Evolutionary conservation across 2,888 invertebrate species (phyloP).

Genomic region (Gari tellinella): DNA sequence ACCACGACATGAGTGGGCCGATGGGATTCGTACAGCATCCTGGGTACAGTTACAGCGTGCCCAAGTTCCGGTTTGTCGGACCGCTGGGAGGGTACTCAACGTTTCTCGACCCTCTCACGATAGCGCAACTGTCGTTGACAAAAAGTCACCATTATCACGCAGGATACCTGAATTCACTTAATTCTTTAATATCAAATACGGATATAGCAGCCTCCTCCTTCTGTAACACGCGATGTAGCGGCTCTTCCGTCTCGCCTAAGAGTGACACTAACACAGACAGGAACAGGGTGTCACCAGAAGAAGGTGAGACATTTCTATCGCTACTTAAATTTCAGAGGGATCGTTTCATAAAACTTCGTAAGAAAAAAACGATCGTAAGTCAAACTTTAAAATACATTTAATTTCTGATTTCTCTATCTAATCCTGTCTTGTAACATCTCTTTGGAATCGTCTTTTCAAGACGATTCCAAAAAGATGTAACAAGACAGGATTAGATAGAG

Average conservation of each 20-base stretch:
- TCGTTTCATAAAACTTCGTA: too few species aligned
- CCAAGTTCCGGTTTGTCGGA: constrained; percentile 49
- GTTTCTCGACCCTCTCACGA: constrained; percentile 49
- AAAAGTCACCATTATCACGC: constrained; percentile 40
- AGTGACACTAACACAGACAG: constrained; percentile 39
- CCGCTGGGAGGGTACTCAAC: constrained; percentile 54
- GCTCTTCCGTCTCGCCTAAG: constrained; percentile 42
- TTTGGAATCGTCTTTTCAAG: too few species aligned
- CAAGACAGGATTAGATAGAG: too few species aligned
- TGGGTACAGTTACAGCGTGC: constrained; percentile 40
- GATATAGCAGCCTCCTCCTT: not conserved
- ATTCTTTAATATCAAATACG: constrained; percentile 38
- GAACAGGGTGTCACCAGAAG: constrained; percentile 22
- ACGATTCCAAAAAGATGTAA: too few species aligned
- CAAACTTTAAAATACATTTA: too few species aligned
- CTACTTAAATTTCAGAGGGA: too few species aligned
- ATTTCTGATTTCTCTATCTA: too few species aligned
- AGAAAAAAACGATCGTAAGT: too few species aligned
- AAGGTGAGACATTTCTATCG: constrained; percentile 47
- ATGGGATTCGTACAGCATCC: constrained; percentile 50
- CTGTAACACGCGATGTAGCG: not conserved
- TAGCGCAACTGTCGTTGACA: constrained; percentile 46
- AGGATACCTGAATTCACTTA: constrained; percentile 43
- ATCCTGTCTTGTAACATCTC: too few species aligned
- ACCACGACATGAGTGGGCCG: constrained; percentile 35